A percentile compares a stretch with the other conserved stretches of the same genome.
Evolutionary conservation across 1,140 invertebrate species (phyloP).

Genomic region (Drosophila parvula): DNA sequence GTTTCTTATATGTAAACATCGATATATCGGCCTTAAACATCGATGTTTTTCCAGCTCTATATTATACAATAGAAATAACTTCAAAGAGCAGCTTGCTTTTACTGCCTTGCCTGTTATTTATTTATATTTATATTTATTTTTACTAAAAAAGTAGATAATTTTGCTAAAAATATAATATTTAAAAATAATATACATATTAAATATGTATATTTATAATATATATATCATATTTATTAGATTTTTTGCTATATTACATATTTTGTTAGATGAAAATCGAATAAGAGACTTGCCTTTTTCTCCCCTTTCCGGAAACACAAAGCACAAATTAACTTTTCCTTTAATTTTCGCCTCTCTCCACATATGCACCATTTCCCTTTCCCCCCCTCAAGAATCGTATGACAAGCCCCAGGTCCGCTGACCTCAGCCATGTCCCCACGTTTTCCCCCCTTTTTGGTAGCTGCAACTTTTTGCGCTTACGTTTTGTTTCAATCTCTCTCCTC

Average conservation of each 20-base stretch:
- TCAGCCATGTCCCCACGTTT: conserved; percentile 15
- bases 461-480: conserved; percentile 45
- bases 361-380: background rate
- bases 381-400: conserved; percentile 1
- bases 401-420: conserved; percentile 35
- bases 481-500: conserved; percentile 22
- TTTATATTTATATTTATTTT: no score
- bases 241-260: background rate
- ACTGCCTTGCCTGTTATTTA: no score
- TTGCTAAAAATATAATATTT: background rate
- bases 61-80: no score
- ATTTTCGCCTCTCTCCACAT: conserved; percentile 31
- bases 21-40: no score
- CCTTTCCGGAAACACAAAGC: background rate
- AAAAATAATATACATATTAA: background rate
- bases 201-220: background rate
- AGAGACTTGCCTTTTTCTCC: background rate
- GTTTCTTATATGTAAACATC: no score
- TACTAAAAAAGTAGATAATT: background rate
- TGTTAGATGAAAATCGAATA: background rate
- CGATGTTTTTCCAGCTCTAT: no score
- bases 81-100: no score
- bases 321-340: conserved; percentile 42
- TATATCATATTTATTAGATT: background rate
- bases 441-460: conserved; percentile 10